Evolutionary conservation across 2,888 invertebrate genomes (phyloP).

Genomic region (Perizoma flavofasciatum): DNA sequence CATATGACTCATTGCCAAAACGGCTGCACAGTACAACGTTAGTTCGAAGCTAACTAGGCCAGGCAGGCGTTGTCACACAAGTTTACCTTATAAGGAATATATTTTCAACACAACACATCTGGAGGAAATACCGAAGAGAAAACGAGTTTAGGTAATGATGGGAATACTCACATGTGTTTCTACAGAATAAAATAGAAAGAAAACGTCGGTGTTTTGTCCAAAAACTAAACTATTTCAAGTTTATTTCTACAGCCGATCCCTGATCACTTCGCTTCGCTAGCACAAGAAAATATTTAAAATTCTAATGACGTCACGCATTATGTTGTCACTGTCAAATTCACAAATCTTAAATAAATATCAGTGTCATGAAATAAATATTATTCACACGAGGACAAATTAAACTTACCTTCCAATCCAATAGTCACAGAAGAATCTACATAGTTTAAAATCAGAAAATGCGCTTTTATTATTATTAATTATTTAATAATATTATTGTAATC

Average conservation of each 20-base stretch:
- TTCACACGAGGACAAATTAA: no score
- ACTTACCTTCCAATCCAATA: no score
- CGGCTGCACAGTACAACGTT: conserved; percentile 43
- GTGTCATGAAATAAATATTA: no score
- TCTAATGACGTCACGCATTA: not conserved
- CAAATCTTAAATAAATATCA: no score
- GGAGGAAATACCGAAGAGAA: conserved; percentile 32
- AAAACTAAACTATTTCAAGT: conserved; percentile 17
- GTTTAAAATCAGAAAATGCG: no score
- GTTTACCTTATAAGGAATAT: conserved; percentile 65
- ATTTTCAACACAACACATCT: conserved; percentile 55
- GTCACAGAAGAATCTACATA: no score
- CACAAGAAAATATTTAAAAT: no score
- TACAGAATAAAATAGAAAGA: conserved; percentile 26
- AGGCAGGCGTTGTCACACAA: conserved; percentile 60
- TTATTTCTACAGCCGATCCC: not conserved
- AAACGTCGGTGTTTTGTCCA: conserved; percentile 37
- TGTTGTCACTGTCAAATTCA: no score
- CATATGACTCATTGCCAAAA: conserved; percentile 63
- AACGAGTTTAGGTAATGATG: conserved; percentile 2
- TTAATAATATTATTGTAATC: no score
- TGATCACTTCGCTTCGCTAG: no score
- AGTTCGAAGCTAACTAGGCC: conserved; percentile 61
- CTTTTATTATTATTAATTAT: no score
- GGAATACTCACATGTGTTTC: conserved; percentile 46